Conservation (phyloP, 2,888 invertebrate genomes). For the Bibio marci region DNA sequence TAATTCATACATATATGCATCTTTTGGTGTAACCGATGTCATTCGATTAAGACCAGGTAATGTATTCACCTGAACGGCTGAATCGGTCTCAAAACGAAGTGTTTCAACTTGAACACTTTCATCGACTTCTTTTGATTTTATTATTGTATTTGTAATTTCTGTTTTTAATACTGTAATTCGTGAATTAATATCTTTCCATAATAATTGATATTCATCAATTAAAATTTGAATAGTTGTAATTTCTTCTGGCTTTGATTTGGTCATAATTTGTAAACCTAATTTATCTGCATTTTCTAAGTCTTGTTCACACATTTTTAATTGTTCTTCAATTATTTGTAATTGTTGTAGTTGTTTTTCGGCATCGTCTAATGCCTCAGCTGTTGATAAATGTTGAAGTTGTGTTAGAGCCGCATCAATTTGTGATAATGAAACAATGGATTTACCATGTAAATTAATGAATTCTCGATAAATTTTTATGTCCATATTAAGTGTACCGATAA, state of each 20-base stretch:
- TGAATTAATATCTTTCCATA: slow-evolving; percentile 42
- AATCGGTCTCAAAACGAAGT: slow-evolving; percentile 56
- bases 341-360: slow-evolving; percentile 16
- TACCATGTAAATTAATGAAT: slow-evolving; percentile 53
- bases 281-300: slow-evolving; percentile 39
- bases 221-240: slow-evolving; percentile 36
- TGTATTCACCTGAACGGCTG: slow-evolving; percentile 68
- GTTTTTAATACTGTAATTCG: slow-evolving; percentile 32
- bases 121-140: slow-evolving; percentile 31
- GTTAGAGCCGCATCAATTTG: slow-evolving; percentile 56
- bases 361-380: slow-evolving; percentile 21
- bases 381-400: slow-evolving; percentile 43
- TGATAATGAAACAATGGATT: slow-evolving; percentile 50
- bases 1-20: slow-evolving; percentile 64
- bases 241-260: slow-evolving; percentile 36
- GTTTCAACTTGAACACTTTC: slow-evolving; percentile 55
- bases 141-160: slow-evolving; percentile 22
- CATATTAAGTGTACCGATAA: slow-evolving; percentile 37
- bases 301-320: slow-evolving; percentile 34
- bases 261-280: slow-evolving; percentile 40
- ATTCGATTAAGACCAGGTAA: slow-evolving; percentile 41
- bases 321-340: slow-evolving; percentile 33
- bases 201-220: slow-evolving; percentile 45
- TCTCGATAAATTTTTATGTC: slow-evolving; percentile 45
- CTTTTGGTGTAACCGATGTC: slow-evolving; percentile 61